phyloP scores from a whole-genome alignment of 2,888 invertebrate genomes.

The Leucophora obtusa region DNA sequence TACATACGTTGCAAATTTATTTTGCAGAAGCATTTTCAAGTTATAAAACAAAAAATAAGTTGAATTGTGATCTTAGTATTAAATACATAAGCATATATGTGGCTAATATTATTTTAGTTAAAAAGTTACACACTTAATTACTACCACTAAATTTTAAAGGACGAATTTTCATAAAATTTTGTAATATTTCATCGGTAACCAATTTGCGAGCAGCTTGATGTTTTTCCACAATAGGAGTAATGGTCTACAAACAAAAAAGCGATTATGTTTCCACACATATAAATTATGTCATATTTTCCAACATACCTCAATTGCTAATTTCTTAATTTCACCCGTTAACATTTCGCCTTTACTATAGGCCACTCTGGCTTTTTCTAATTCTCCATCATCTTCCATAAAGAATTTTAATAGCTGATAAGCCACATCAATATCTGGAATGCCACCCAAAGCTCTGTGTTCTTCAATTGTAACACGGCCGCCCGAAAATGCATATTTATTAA shows the following conservation, averaged over 20 bases:
- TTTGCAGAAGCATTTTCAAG: not conserved
- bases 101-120: not conserved
- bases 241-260: conserved; percentile 73
- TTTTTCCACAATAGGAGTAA: conserved; percentile 87
- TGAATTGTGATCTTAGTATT: conserved; percentile 16
- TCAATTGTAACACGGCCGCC: conserved; percentile 96
- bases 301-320: conserved; percentile 86
- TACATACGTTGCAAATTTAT: not conserved
- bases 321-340: conserved; percentile 96
- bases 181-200: conserved; percentile 91
- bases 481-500: conserved; percentile 98
- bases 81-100: conserved; percentile 27
- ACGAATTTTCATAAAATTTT: conserved; percentile 90
- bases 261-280: conserved; percentile 11
- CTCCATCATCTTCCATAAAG: conserved; percentile 95
- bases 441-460: conserved; percentile 93
- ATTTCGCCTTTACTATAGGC: conserved; percentile 84
- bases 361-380: conserved; percentile 84
- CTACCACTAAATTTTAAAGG: conserved; percentile 82
- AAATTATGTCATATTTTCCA: conserved; percentile 1
- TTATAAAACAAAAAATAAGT: not conserved
- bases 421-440: conserved; percentile 97
- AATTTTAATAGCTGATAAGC: conserved; percentile 96
- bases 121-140: conserved; percentile 8
- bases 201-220: conserved; percentile 89